Conservation (phyloP, 2,113 vertebrate genomes). For the Cettia cetti region DNA sequence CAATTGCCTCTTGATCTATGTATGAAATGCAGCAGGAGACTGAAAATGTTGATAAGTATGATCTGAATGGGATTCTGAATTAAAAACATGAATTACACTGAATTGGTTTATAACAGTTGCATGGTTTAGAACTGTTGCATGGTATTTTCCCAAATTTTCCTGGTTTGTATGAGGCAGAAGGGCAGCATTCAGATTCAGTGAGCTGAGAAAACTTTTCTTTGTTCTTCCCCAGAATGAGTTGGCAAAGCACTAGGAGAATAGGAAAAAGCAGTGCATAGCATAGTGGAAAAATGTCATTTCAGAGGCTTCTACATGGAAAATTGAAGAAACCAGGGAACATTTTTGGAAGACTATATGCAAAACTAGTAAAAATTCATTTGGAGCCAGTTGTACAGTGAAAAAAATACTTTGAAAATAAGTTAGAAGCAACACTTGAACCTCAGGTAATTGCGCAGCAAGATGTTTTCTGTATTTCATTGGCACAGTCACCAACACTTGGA, state of each 20-base stretch:
- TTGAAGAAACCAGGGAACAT: fast-evolving
- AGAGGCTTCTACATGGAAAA: background rate
- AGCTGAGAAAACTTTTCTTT: constrained; percentile 9
- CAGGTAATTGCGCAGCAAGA: background rate
- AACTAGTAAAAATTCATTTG: background rate
- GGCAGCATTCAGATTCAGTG: background rate
- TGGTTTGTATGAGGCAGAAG: background rate
- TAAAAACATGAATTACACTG: background rate
- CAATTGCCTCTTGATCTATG: background rate
- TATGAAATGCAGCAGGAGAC: background rate
- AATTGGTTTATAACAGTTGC: background rate
- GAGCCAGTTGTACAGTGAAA: background rate
- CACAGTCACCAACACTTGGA: background rate
- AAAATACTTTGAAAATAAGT: background rate
- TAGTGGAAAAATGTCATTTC: background rate
- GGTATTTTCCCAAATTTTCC: background rate
- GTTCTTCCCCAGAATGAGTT: background rate
- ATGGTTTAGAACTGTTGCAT: background rate
- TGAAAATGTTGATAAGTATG: background rate
- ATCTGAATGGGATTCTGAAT: background rate
- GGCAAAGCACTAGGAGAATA: background rate
- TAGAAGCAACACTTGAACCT: background rate
- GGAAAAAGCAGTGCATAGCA: background rate
- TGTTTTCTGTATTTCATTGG: background rate
- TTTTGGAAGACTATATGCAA: background rate